Conservation (phyloP, 2,113 vertebrate genomes). For the Rhinoderma darwinii region DNA sequence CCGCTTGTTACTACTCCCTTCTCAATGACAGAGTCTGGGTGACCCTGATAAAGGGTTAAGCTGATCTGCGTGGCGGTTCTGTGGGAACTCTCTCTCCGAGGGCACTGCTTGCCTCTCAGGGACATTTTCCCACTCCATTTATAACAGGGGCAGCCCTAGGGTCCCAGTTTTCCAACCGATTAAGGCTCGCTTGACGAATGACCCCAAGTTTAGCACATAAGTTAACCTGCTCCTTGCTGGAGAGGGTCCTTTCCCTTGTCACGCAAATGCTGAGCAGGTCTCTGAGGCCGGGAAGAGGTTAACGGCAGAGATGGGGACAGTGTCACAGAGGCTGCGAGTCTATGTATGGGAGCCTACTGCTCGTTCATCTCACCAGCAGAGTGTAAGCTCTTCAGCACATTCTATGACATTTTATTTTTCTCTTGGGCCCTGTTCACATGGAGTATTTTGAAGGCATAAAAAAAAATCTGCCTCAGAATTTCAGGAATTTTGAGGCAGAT, state of each 20-base stretch:
- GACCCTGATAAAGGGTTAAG: conserved; percentile 65
- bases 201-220: conserved; percentile 60
- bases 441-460: too few relatives aligned
- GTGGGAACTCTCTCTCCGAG: conserved; percentile 74
- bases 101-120: conserved; percentile 70
- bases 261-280: not conserved
- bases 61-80: conserved; percentile 61
- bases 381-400: conserved; percentile 18
- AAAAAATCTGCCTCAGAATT: too few relatives aligned
- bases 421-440: too few relatives aligned
- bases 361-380: not conserved
- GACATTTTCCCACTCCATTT: conserved; percentile 77
- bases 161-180: conserved; percentile 71
- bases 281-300: conserved; percentile 5
- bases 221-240: conserved; percentile 24
- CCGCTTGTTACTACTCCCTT: not conserved
- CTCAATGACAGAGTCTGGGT: conserved; percentile 26
- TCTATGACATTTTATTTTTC: not conserved
- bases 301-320: conserved; percentile 29
- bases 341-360: not conserved
- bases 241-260: not conserved
- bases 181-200: conserved; percentile 64
- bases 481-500: too few relatives aligned
- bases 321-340: not conserved
- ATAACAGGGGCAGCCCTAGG: conserved; percentile 69